Base-by-base conservation (phyloP, 2,113 vertebrate species). In the Callipepla californica region DNA sequence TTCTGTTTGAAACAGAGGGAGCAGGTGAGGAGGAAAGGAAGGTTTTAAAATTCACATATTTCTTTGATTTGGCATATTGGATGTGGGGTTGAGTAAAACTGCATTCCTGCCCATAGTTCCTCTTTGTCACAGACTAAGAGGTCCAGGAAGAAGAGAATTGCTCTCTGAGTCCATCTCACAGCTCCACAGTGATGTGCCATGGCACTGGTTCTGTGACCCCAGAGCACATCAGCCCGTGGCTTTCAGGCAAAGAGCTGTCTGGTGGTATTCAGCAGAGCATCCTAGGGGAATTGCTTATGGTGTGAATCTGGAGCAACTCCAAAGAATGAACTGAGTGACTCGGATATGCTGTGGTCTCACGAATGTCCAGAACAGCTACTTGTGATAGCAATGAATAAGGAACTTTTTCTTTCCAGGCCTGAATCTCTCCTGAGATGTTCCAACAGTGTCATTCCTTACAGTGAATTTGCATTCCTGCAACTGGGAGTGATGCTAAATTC, bases 21-120 rank as follows among this genome's bases (percentile, higher is more conserved):
- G 50, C 75, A 91, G 89, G 58, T 78, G 86, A 96, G 90, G 88
- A 93, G 95, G 94, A 92, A 91, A 75, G 66, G 84, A 92, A 88
- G 50, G 67, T 74, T 90, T 92, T 80, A 14, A 90, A 97, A 93
- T 51, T 28, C 9, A 13, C 6, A 15, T 78, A 34, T 94, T 92
- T 62, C 30, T 57, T 82, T 77, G 82, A 85, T 87, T 90, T 47
- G 38, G 22, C 16, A 47, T 93, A 51, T 84, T 90, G 87, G 76
- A 68, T 28, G 70, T 79, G 85, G 82, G 87, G 89, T 94, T 92
- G 94, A 95, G 89, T 95, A 96, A 96, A 95, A 92, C 93, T 63
- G 58, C 93, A 95, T 75, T 93, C 19, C 7, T 78, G 34, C 4
- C 63, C 44, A 2, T 63, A 16, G 22, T 66, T 90, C 91, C 74